Conservation (phyloP, 1,140 invertebrate species). For the Lucilia cuprina region DNA sequence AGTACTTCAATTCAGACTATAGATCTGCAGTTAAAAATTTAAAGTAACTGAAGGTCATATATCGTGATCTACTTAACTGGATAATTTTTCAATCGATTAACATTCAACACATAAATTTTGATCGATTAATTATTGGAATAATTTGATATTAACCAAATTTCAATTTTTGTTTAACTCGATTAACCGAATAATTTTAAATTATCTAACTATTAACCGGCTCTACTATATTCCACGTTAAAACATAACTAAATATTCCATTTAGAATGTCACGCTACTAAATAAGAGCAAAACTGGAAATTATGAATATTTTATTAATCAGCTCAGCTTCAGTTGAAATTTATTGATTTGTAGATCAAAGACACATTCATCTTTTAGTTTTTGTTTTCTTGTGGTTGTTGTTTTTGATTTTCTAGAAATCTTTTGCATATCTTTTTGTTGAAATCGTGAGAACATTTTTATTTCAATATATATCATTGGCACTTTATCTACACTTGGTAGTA, state of each 20-base stretch:
- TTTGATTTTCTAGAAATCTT: not conserved
- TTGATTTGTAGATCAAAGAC: not conserved
- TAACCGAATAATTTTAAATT: too few relatives aligned
- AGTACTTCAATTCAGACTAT: too few relatives aligned
- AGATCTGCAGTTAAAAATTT: too few relatives aligned
- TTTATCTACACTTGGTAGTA: not conserved
- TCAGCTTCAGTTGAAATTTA: not conserved
- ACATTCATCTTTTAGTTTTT: constrained; percentile 16
- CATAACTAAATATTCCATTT: not conserved
- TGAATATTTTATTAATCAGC: constrained; percentile 23
- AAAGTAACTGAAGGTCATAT: too few relatives aligned
- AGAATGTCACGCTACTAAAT: not conserved
- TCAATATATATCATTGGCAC: not conserved
- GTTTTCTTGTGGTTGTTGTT: not conserved
- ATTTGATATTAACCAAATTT: too few relatives aligned
- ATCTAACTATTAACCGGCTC: too few relatives aligned
- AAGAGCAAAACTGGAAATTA: constrained; percentile 16
- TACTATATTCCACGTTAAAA: not conserved
- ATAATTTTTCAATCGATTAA: too few relatives aligned
- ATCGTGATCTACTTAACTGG: too few relatives aligned
- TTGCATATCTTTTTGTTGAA: not conserved
- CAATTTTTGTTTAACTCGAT: too few relatives aligned
- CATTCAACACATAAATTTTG: too few relatives aligned
- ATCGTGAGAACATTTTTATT: constrained; percentile 30
- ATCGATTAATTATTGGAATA: too few relatives aligned